Percentiles rank a stretch among this genome's conserved stretches.
Conservation (phyloP, 2,888 invertebrate genomes). For the Yponomeuta cagnagella region DNA sequence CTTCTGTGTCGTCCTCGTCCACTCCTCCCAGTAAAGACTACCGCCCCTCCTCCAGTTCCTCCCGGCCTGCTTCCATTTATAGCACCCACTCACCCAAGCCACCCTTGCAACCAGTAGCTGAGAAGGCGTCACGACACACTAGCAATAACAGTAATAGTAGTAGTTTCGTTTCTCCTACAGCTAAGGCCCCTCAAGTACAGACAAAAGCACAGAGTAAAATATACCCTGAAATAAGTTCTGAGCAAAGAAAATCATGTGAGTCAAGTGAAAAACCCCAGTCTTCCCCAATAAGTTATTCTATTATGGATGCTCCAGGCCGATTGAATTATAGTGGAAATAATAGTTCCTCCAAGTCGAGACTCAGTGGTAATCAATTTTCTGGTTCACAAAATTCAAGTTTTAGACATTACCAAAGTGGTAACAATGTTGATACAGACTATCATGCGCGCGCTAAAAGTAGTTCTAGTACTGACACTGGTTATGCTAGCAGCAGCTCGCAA, state of each 20-base stretch:
- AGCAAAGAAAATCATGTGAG: conserved; percentile 74
- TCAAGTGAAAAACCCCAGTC: conserved; percentile 77
- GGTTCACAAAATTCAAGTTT: conserved; percentile 71
- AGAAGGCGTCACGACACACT: conserved; percentile 51
- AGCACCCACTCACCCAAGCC: conserved; percentile 62
- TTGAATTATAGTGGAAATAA: conserved; percentile 77
- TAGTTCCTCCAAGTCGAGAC: conserved; percentile 69
- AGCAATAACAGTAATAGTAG: conserved; percentile 47
- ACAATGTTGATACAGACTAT: conserved; percentile 77
- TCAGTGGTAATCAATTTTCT: conserved; percentile 70
- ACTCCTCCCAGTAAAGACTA: conserved; percentile 78
- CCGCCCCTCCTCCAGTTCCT: conserved; percentile 73
- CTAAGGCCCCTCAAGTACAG: conserved; percentile 77
- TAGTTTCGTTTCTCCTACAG: conserved; percentile 73
- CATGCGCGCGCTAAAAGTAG: conserved; percentile 78
- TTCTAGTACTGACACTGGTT: conserved; percentile 78
- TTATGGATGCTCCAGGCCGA: conserved; percentile 81
- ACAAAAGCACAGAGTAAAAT: conserved; percentile 87
- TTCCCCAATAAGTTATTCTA: conserved; percentile 85
- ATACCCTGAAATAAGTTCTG: conserved; percentile 80
- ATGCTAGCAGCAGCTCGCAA: conserved; percentile 77
- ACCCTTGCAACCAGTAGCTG: conserved; percentile 38
- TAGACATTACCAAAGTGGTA: conserved; percentile 79
- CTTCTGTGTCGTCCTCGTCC: conserved; percentile 69
- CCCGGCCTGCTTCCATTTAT: conserved; percentile 63